Percentiles rank a stretch among this genome's conserved stretches.
phyloP scores from a whole-genome alignment of 2,113 vertebrate species.

The Mugil cephalus region DNA sequence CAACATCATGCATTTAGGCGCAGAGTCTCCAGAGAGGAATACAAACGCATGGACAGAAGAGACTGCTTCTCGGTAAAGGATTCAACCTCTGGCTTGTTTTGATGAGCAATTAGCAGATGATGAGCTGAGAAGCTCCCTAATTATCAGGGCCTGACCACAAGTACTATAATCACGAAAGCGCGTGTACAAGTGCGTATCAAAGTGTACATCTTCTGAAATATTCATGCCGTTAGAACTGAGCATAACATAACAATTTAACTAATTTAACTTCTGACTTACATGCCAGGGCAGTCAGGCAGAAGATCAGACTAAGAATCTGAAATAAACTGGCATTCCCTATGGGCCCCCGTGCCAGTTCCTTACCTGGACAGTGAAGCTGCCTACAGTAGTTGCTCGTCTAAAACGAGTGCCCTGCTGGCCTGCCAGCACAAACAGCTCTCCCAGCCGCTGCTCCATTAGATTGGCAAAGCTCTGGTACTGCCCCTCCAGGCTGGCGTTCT shows the following conservation, averaged over 20 bases:
- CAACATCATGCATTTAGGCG: conserved; percentile 6
- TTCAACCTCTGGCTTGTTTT: conserved; percentile 61
- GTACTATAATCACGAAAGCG: conserved; percentile 21
- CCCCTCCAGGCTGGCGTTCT: conserved; percentile 89
- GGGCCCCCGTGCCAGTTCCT: conserved; percentile 11
- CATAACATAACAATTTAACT: conserved; percentile 25
- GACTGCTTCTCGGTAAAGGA: conserved; percentile 43
- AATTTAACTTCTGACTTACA: conserved; percentile 26
- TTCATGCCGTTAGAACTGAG: conserved; percentile 45
- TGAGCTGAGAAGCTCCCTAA: conserved; percentile 51
- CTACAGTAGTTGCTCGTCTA: conserved; percentile 90
- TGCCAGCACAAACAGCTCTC: conserved; percentile 93
- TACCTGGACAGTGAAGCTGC: conserved; percentile 97
- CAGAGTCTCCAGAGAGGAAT: conserved; percentile 15
- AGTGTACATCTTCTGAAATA: conserved; percentile 54
- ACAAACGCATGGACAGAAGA: not conserved
- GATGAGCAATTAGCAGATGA: conserved; percentile 66
- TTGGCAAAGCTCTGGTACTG: conserved; percentile 97
- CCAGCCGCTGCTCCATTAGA: conserved; percentile 96
- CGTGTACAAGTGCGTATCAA: conserved; percentile 35
- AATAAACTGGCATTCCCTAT: not conserved
- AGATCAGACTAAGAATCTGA: conserved; percentile 24
- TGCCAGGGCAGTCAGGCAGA: conserved; percentile 11
- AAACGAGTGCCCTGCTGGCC: conserved; percentile 92
- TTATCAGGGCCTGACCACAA: conserved; percentile 52